Evolutionary conservation across 1,140 invertebrate species (phyloP), one percentile per base, ranked within the genome.

Genomic region (Probaryconus sp.): DNA sequence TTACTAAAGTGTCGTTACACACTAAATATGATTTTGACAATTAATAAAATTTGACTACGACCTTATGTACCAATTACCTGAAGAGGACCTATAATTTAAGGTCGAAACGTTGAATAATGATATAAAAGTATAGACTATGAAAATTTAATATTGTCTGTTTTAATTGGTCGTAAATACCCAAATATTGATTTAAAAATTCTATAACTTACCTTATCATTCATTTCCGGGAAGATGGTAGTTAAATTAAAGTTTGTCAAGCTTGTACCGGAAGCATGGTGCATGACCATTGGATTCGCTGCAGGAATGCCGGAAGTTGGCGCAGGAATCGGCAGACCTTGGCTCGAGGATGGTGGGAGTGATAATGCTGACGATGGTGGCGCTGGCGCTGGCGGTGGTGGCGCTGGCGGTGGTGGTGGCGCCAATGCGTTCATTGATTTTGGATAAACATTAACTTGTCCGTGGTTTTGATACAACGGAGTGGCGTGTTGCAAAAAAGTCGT

Each of bases 151-250:
- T n/a, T n/a, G n/a, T n/a, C n/a, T 5, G 9, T 31, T 31, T 31
- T 31, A 31, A 5, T n/a, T n/a, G n/a, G n/a, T n/a, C n/a, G n/a
- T n/a, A n/a, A n/a, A n/a, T 3, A 14, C 5, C 30, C 1, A n/a
- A 1, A 6, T 16, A 1, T 18, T 11, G 6, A n/a, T 30, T 17
- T 40, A 17, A 48, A 48, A 7, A 11, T 9, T 2, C 11, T 45
- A 50, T 24, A 30, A 53, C 53, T 79, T 79, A 92, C 91, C 88
- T 92, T 91, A 76, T 90, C 89, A 80, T 92, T 92, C 51, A 92
- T 92, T 79, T 92, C 91, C 5, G 91, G 91, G 78, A 92, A 92
- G 51, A 92, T 92, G 0, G 91, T 91, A 56, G 91, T 91, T 16
- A 92, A 80, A 83, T 92, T 92, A 72, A 92, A 92, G 65, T 92